Base-by-base conservation (phyloP, 2,113 vertebrate species). In the Paramisgurnus dabryanus region DNA sequence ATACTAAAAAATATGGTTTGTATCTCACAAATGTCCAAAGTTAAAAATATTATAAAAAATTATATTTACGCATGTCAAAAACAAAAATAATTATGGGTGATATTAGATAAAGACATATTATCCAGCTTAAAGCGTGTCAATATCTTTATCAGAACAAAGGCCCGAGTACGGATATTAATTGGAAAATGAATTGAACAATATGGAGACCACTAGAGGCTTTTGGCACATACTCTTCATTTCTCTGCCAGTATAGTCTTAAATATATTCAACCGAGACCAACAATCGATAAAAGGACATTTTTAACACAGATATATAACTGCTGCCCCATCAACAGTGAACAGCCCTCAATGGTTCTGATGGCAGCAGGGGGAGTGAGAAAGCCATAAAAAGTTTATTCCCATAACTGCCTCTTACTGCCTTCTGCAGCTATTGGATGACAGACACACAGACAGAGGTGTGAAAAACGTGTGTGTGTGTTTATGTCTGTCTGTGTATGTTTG, bases 261-360 rank as follows among this genome's bases (percentile, higher is more conserved):
- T 89, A 88, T 89, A 87, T 89, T 91, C 86, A 89, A 89, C 87
- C 70, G 55, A 89, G 85, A 87, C 88, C 86, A 86, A 90, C 87
- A 86, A 92, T 91, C 91, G 87, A 92, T 92, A 89, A 71, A 83
- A 87, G 58, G 86, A 90, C 86, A 89, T 91, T 89, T 92, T 92
- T 92, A 90, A 91, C 89, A 88, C 84, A 89, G 88, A 89, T 92
- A 89, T 87, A 89, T 89, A 90, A 89, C 89, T 83, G 88, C 85
- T 66, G 87, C 87, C 83, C 88, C 87, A 85, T 92, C 87, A 89
- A 86, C 85, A 77, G 87, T 87, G 87, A 89, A 91, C 89, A 82
- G 74, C 70, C 71, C 78, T 60, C 17, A 49, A 60, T 69, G 68
- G 76, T 55, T 76, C 55, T 77, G 63, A 65, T 71, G 72, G 65